phyloP scores from a whole-genome alignment of 2,797 vertebrate species.

The Eospalax fontanierii region DNA sequence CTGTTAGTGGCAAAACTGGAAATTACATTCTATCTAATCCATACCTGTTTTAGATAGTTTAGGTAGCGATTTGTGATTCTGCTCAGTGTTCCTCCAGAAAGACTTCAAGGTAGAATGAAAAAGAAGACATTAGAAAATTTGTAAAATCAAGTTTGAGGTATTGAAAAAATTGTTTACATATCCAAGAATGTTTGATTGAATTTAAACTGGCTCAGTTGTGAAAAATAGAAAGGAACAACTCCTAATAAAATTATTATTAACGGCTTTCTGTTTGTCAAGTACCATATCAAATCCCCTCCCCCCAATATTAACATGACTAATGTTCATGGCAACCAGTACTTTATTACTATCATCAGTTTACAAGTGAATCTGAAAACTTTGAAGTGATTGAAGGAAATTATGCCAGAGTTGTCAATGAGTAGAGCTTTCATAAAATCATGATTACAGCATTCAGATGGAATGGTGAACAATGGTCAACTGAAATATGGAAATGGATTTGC shows the following conservation, averaged over 20 bases:
- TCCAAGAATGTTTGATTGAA: not conserved
- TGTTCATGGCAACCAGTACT: not conserved
- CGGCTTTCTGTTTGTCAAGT: not conserved
- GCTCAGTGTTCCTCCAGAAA: not conserved
- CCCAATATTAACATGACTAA: not conserved
- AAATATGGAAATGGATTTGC: not conserved
- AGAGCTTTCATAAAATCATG: not conserved
- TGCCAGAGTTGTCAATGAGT: not conserved
- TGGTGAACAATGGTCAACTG: not conserved
- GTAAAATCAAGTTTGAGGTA: not conserved
- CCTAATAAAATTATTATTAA: not conserved
- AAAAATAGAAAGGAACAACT: constrained; percentile 46
- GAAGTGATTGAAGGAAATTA: constrained; percentile 23
- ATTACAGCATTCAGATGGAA: not conserved
- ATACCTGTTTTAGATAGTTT: not conserved
- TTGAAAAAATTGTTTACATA: constrained; percentile 29
- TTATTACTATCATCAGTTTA: constrained; percentile 18
- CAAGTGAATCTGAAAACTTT: constrained; percentile 46
- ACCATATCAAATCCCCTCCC: not conserved
- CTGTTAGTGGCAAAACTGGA: not conserved
- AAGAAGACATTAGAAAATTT: constrained; percentile 8
- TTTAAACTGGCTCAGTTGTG: constrained; percentile 35
- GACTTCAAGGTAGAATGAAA: not conserved
- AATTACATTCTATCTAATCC: not conserved
- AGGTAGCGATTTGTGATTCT: not conserved